These are phyloP conservation scores for Monodelphis domestica DNA, from an alignment of 2,797 vertebrate species.

Conservation along the genomic window DNA sequence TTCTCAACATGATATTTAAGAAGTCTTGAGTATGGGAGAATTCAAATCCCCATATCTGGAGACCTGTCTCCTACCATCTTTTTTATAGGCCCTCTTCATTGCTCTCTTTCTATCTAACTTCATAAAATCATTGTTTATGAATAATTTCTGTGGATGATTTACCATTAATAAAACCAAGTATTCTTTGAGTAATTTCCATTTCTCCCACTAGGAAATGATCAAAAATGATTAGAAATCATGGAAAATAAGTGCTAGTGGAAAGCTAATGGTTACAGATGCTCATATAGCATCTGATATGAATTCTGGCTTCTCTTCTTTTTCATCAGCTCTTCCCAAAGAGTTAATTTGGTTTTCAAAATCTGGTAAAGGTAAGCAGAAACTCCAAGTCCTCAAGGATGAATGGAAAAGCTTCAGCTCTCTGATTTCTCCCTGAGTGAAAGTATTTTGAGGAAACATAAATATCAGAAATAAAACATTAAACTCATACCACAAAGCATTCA, in stretches of 20 bases:
- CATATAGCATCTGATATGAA: background rate
- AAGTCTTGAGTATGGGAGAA: background rate
- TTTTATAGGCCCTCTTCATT: background rate
- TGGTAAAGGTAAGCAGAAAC: background rate
- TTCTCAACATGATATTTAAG: background rate
- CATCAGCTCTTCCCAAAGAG: background rate
- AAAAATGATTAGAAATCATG: constrained; percentile 9
- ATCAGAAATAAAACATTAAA: background rate
- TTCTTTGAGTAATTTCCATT: constrained; percentile 4
- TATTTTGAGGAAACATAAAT: constrained; percentile 25
- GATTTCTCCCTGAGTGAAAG: background rate
- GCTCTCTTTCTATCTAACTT: background rate
- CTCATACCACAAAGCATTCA: background rate
- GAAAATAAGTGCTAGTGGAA: background rate
- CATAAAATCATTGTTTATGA: background rate
- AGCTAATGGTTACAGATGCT: background rate
- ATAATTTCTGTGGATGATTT: background rate
- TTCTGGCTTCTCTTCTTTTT: background rate
- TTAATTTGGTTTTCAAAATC: background rate
- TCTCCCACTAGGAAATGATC: background rate
- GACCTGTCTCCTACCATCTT: background rate
- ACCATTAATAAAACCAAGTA: background rate
- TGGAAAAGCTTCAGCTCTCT: background rate
- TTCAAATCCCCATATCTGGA: background rate
- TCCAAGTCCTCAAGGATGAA: background rate